phyloP scores from a whole-genome alignment of 2,113 vertebrate species.

The Rhombomys opimus region DNA sequence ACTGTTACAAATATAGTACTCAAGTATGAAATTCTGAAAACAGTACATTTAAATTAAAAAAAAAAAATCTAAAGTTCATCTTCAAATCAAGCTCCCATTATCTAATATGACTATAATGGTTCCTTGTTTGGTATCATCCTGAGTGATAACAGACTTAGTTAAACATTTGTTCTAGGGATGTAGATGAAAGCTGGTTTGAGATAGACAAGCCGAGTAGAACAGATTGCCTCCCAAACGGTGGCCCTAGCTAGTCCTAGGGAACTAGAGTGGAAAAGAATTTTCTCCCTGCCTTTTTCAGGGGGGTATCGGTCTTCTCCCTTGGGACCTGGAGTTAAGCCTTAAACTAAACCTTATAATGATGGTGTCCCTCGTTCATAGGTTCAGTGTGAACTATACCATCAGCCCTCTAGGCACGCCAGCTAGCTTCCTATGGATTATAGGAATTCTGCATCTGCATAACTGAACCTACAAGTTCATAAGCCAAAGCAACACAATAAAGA shows the following conservation, averaged over 20 bases:
- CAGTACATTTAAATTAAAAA: neutral
- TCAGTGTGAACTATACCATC: neutral
- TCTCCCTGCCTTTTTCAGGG: neutral
- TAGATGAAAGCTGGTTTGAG: neutral
- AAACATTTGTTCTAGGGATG: neutral
- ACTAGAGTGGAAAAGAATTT: neutral
- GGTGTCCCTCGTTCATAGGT: neutral
- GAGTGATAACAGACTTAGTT: neutral
- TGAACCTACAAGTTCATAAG: neutral
- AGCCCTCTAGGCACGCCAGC: neutral
- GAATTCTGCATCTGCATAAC: neutral
- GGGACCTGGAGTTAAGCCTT: neutral
- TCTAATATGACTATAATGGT: neutral
- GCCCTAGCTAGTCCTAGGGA: neutral
- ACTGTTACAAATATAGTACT: neutral
- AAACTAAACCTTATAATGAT: neutral
- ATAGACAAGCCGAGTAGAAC: neutral
- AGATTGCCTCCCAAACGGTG: neutral
- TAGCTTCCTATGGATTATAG: neutral
- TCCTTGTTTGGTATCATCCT: neutral
- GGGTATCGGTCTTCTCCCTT: neutral
- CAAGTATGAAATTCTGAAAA: neutral
- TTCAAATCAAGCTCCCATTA: neutral
- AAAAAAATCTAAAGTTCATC: neutral
- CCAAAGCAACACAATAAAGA: neutral